A percentile compares a stretch with the other conserved stretches of the same genome.
phyloP scores from a whole-genome alignment of 2,888 invertebrate genomes.

The Polyploca ridens region DNA sequence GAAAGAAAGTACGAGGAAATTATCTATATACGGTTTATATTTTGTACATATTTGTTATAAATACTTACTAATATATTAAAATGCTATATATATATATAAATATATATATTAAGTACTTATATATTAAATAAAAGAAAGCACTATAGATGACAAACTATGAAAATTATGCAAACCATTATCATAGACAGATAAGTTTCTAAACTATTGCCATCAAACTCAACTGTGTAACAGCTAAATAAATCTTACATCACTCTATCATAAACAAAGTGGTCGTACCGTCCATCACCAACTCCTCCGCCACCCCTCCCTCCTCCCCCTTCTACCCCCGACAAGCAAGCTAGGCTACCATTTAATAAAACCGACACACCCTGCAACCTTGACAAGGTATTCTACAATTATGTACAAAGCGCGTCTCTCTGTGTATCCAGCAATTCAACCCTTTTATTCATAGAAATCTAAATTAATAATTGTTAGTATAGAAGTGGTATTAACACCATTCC shows the following conservation, averaged over 20 bases:
- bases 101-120: no score
- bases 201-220: background rate
- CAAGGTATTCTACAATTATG: slow-evolving; percentile 18
- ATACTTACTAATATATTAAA: no score
- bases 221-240: background rate
- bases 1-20: no score
- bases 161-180: no score
- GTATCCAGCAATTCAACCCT: background rate
- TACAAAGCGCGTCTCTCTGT: slow-evolving; percentile 13
- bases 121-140: no score
- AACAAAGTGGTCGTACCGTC: background rate
- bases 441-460: background rate
- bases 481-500: background rate
- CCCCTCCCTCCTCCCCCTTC: background rate
- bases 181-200: no score
- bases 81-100: no score
- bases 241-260: background rate
- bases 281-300: background rate
- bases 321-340: background rate
- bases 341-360: slow-evolving; percentile 15
- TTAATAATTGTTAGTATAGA: background rate
- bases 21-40: no score
- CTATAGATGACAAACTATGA: no score
- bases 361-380: slow-evolving; percentile 14
- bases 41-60: no score